Base-by-base conservation (phyloP, 2,888 invertebrate genomes). In the Oxyteleia sp. region DNA sequence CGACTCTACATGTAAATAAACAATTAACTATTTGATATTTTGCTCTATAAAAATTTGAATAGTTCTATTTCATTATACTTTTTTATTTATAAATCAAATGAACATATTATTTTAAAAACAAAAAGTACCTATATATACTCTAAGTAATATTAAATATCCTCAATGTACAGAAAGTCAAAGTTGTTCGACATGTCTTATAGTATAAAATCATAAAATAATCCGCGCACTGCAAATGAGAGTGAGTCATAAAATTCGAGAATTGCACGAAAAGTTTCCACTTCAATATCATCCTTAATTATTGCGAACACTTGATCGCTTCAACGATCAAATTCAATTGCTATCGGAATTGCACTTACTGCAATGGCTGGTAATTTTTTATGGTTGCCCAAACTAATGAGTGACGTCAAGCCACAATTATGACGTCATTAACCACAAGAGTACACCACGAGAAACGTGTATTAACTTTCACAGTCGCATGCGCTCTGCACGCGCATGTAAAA, bases 401-500 rank as follows among this genome's bases (percentile, higher is more conserved):
- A 43, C 43, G 16, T 16, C 43, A 43, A 43, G 43, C 43, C 16
- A 5, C 43, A 43, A 43, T 43, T 43, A 43, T 43, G 43, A 43
- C 43, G 43, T 43, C 43, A 43, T 7, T 8, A 16, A 16, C 43
- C 43, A 16, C 5, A 16, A 43, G 43, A 15, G 16, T 43, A 16
- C n/a, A 4, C 43, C 43, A 41, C 41, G 5, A 41, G 41, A 41
- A 41, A 41, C 13, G 13, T 41, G 13, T 41, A 41, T 13, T 13
- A 41, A 41, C 41, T 41, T 41, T 41, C 41, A 41, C 41, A 41
- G 41, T 41, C n/a, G 15, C 41, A n/a, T 41, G n/a, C n/a, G n/a
- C n/a, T n/a, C n/a, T n/a, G n/a, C n/a, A n/a, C n/a, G n/a, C n/a
- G n/a, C n/a, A n/a, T n/a, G n/a, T n/a, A n/a, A n/a, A n/a, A n/a